Evolutionary conservation across 2,797 vertebrate genomes (phyloP).

Genomic region (Sternarchorhynchus goeldii): DNA sequence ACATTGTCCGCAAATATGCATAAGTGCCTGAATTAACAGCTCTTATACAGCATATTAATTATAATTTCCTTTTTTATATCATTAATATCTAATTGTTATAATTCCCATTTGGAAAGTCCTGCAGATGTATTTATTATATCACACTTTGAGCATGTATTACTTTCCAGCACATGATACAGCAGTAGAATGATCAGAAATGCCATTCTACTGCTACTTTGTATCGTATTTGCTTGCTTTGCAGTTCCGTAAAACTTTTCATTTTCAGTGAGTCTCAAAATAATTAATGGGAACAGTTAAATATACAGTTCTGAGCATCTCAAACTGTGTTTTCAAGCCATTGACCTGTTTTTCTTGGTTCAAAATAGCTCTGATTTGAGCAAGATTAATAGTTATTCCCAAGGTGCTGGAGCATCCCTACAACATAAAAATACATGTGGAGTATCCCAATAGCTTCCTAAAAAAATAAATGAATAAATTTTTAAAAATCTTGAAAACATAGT

Average conservation of each 20-base stretch:
- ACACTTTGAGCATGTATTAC: neutral
- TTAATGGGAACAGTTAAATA: constrained; percentile 71
- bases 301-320: constrained; percentile 71
- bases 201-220: constrained; percentile 12
- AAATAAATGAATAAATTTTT: constrained; percentile 39
- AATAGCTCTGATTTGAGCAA: constrained; percentile 80
- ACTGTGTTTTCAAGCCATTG: constrained; percentile 70
- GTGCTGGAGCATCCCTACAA: constrained; percentile 58
- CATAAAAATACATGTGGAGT: constrained; percentile 65
- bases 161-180: neutral
- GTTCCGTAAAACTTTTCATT: constrained; percentile 61
- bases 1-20: too few relatives aligned
- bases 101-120: too few relatives aligned
- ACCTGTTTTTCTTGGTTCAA: constrained; percentile 78
- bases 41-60: too few relatives aligned
- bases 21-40: too few relatives aligned
- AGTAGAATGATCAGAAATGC: neutral
- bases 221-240: constrained; percentile 69
- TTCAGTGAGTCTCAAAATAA: constrained; percentile 67
- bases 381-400: constrained; percentile 73
- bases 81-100: too few relatives aligned
- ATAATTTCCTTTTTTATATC: too few relatives aligned
- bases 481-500: neutral
- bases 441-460: constrained; percentile 62
- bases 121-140: neutral